Evolutionary conservation across 2,113 vertebrate species (phyloP), one percentile per base, ranked within the genome.

Genomic region (Corythornis vintsioides): DNA sequence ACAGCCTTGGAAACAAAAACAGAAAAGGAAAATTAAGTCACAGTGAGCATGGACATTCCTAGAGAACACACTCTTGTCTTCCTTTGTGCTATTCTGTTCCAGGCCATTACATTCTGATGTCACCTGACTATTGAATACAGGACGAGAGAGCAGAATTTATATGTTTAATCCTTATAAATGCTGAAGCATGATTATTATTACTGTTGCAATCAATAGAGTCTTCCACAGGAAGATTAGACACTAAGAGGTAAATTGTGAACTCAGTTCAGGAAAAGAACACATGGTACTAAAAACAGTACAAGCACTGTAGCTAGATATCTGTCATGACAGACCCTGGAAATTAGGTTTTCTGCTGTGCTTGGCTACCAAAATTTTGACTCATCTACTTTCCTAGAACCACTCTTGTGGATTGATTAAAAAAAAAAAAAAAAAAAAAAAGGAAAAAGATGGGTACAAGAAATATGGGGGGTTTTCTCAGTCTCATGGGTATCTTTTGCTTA

Each of bases 121-220:
- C 73, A 89, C 67, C 86, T 64, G 77, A 64, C 56, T 84, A 55
- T 66, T 78, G 53, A 81, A 92, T 83, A 74, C 38, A 52, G 56
- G 9, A 84, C 74, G 35, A 88, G 52, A 75, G n/a, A 94, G 69
- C 4, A 75, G 65, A 86, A 86, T 89, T 56, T 81, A 82, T 84
- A 75, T 71, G 48, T 43, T 86, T 74, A 88, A 84, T 94, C 66
- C 61, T 86, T 78, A 75, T 48, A 78, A 90, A 86, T 84, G 53
- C 18, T 90, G 81, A 90, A 82, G n/a, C 26, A 25, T 90, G 20
- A 52, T 84, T 94, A 52, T 78, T 87, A 82, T 86, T 75, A 70
- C 45, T 79, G 22, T 45, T 87, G 10, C 50, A 92, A 47, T 90
- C 83, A 66, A 67, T 81, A 80, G 11, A 11, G 19, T 86, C 55